Percentiles rank a stretch among this genome's conserved stretches.
These are phyloP conservation scores for Montipora foliosa DNA, from an alignment of 64 coral and sea anemone species.

Conservation along the genomic window DNA sequence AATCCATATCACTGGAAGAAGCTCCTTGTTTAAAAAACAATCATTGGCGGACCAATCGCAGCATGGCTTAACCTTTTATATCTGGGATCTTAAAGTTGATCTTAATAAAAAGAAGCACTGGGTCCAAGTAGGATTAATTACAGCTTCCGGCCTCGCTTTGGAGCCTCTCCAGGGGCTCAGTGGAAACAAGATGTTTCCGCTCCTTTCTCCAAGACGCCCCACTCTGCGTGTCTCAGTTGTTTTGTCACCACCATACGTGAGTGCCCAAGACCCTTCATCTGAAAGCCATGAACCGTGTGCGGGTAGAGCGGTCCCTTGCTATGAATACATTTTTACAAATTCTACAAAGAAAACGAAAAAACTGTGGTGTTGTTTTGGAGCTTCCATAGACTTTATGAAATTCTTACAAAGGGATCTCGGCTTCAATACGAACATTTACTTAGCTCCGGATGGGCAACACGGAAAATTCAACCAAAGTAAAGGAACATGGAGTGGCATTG, in stretches of 20 bases:
- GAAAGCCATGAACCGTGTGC: not conserved
- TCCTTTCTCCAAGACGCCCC: not conserved
- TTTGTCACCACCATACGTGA: conserved; percentile 20
- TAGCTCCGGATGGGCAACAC: conserved; percentile 43
- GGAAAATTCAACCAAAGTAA: conserved; percentile 5
- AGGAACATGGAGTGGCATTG: conserved; percentile 35
- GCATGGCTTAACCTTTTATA: not conserved
- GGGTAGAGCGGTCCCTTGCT: conserved; percentile 11
- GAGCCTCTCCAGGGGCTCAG: conserved; percentile 15
- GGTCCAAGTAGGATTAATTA: conserved; percentile 26
- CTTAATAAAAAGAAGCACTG: conserved; percentile 33
- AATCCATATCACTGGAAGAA: not conserved
- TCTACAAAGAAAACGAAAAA: not conserved
- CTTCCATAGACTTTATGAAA: conserved; percentile 64
- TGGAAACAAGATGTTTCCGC: conserved; percentile 4
- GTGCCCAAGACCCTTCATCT: not conserved
- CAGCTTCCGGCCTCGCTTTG: conserved; percentile 48
- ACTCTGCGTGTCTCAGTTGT: conserved; percentile 58
- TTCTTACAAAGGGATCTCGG: conserved; percentile 55
- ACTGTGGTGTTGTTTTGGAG: conserved; percentile 50
- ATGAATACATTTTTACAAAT: not conserved
- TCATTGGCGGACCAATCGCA: not conserved
- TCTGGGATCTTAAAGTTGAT: conserved; percentile 38
- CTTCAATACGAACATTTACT: conserved; percentile 58
- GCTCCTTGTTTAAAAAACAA: conserved; percentile 7